Conservation (phyloP, 2,113 vertebrate genomes). For the Podarcis cretensis region DNA sequence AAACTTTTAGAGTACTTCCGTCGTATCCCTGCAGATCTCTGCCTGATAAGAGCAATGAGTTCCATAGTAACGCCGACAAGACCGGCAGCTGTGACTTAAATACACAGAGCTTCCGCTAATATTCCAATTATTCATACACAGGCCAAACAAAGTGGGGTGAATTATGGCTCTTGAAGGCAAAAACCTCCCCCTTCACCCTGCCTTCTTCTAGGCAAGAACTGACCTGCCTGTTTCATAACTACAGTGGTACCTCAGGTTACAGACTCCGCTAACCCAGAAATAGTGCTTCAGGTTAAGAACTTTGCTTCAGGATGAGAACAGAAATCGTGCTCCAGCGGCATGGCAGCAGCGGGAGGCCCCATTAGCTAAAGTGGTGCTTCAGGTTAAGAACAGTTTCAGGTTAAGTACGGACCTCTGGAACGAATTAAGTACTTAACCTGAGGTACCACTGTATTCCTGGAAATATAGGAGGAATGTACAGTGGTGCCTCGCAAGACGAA, state of each 20-base stretch:
- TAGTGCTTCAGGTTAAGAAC: too few relatives aligned
- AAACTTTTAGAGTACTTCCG: background rate
- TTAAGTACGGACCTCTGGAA: too few relatives aligned
- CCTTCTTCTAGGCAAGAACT: background rate
- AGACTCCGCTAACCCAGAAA: too few relatives aligned
- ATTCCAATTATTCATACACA: conserved; percentile 44
- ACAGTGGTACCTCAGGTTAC: too few relatives aligned
- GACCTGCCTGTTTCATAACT: conserved; percentile 35
- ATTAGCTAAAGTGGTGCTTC: too few relatives aligned
- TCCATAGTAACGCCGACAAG: conserved; percentile 25
- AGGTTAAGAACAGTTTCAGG: too few relatives aligned
- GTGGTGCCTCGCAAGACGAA: too few relatives aligned
- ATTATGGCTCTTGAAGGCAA: conserved; percentile 18
- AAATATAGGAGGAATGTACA: conserved; percentile 41
- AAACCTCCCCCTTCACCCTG: background rate
- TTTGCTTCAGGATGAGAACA: too few relatives aligned
- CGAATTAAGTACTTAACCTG: too few relatives aligned
- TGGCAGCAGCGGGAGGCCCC: too few relatives aligned
- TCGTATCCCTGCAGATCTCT: conserved; percentile 38
- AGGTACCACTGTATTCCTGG: conserved; percentile 26
- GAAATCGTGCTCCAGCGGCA: too few relatives aligned
- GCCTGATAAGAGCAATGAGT: conserved; percentile 38
- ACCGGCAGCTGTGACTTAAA: conserved; percentile 41
- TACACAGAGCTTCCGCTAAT: conserved; percentile 23
- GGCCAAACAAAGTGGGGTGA: conserved; percentile 27